Evolutionary conservation across 2,113 vertebrate species (phyloP), one percentile per base, ranked within the genome.

Genomic region (Pithys albifrons): DNA sequence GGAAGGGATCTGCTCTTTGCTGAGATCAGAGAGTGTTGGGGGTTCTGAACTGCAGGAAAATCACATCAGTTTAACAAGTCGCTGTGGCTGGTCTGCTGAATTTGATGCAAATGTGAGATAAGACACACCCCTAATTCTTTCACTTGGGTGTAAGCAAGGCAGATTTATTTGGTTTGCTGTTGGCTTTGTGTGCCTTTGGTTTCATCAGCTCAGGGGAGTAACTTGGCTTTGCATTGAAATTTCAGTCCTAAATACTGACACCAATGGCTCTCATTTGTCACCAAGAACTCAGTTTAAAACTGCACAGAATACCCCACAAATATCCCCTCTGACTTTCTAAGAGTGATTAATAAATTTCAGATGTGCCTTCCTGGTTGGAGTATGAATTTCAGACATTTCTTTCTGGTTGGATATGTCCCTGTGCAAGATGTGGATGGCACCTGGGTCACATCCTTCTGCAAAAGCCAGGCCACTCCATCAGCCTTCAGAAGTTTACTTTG

Each of bases 201-300:
- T n/a, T 10, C 7, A 1, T 43, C 48, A 78, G 23, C 57, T 84
- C 55, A 17, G 3, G 13, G 51, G 28, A 15, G 9, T 23, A 10
- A 51, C 62, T 39, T 59, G 28, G 19, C 37, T 52, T 27, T 27
- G 7, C 1, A 0, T 45, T 2, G 0, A 54, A 43, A 43, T 49
- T 2, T 0, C 0, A 2, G 18, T 59, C 70, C 4, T 2, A 19
- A 75, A 31, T 8, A 6, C 52, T 5, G 74, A 9, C 67, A 46
- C 25, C 1, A 0, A 5, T 46, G 3, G 1, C 43, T 51, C 37
- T 45, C 2, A 0, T 51, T 64, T 72, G 62, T 35, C 11, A 3
- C 2, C 2, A 71, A 39, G 29, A 78, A 8, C 57, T 69, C 31
- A 4, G 4, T 7, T 64, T 48, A 9, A 39, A 88, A 22, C 22